Percentiles rank a stretch among this genome's conserved stretches.
Conservation (phyloP, 2,797 vertebrate species). For the Diceros bicornis region DNA sequence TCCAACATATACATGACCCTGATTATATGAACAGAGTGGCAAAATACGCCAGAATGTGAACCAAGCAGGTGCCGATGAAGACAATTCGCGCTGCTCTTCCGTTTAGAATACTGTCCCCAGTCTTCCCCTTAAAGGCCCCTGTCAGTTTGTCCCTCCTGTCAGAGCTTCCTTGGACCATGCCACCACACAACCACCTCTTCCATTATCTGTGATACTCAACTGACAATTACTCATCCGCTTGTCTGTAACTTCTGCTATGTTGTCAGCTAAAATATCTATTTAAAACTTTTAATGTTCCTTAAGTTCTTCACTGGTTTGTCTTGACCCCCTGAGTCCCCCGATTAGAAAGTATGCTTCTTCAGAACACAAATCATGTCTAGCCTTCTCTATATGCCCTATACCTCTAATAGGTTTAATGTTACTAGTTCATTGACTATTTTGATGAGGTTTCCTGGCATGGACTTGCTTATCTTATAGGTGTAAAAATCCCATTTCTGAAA, state of each 20-base stretch:
- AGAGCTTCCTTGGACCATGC: not conserved
- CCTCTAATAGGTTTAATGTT: not conserved
- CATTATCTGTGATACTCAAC: not conserved
- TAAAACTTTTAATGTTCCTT: not conserved
- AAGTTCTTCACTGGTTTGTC: not conserved
- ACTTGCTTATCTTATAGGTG: not conserved
- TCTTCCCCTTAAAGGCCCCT: not conserved
- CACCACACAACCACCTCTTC: not conserved
- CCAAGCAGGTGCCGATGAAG: not conserved
- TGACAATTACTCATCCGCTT: not conserved
- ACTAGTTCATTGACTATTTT: conserved; percentile 26
- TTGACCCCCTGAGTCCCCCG: not conserved
- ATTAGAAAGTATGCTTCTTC: not conserved
- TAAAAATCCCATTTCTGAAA: not conserved
- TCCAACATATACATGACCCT: not conserved
- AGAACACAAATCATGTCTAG: not conserved
- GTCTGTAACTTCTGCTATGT: not conserved
- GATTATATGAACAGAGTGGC: not conserved
- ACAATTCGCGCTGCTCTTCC: not conserved
- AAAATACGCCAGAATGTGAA: not conserved
- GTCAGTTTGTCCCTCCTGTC: not conserved
- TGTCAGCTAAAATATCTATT: not conserved
- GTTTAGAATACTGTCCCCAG: not conserved
- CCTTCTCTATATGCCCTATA: not conserved
- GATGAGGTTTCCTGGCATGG: not conserved